Percentiles rank a stretch among this genome's conserved stretches.
phyloP scores from a whole-genome alignment of 2,888 invertebrate species.

The Agrilus mali region DNA sequence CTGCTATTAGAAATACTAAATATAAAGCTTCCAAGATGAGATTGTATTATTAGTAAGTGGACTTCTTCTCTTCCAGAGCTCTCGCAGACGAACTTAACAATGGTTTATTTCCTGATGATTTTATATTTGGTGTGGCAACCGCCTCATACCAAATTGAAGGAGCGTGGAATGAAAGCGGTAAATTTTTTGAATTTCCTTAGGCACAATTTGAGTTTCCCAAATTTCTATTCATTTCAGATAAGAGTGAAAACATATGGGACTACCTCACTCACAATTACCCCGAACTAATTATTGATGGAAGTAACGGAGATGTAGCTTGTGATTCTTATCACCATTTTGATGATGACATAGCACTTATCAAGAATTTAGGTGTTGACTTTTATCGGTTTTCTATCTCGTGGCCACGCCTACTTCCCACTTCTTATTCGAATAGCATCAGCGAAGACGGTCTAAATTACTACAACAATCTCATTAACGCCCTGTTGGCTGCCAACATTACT shows the following conservation, averaged over 20 bases:
- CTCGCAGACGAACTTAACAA: no score
- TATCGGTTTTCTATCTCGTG: constrained; percentile 51
- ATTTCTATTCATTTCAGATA: constrained; percentile 32
- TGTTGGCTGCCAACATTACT: constrained; percentile 38
- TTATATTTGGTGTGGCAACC: constrained; percentile 25
- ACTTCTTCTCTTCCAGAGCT: no score
- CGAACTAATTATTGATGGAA: constrained; percentile 38
- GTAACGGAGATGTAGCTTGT: constrained; percentile 48
- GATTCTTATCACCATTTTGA: constrained; percentile 52
- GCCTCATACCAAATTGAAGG: constrained; percentile 31
- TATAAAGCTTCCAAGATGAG: no score
- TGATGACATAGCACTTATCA: constrained; percentile 44
- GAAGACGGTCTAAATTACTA: constrained; percentile 50
- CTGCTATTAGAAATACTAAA: no score
- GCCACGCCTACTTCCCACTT: constrained; percentile 53
- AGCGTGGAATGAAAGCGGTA: constrained; percentile 27
- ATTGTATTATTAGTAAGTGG: no score
- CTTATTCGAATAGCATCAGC: constrained; percentile 40
- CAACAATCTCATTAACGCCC: constrained; percentile 41
- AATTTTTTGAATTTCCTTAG: background rate
- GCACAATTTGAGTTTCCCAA: no score
- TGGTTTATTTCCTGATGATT: constrained; percentile 19
- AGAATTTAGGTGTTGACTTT: constrained; percentile 43
- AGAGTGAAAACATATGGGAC: constrained; percentile 56
- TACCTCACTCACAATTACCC: constrained; percentile 41